Evolutionary conservation across 2,113 vertebrate genomes (phyloP).

Genomic region (Mormyrus lacerda): DNA sequence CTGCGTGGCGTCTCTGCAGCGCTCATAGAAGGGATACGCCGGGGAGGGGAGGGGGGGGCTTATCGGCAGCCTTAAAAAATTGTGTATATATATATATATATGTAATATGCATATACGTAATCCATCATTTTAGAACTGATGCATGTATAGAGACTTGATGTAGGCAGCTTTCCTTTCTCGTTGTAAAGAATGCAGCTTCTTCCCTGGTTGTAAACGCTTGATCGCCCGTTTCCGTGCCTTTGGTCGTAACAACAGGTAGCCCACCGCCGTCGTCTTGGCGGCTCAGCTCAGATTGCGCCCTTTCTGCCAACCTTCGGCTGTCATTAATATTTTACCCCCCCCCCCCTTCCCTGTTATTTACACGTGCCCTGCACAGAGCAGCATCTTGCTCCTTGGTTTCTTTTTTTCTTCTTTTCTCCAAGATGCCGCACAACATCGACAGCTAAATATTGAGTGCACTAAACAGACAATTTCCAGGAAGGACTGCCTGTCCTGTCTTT

Average conservation of each 20-base stretch:
- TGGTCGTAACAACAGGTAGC: neutral
- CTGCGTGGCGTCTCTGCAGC: neutral
- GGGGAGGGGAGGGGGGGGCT: neutral
- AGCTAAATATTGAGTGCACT: neutral
- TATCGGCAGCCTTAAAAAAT: neutral
- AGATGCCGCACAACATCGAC: neutral
- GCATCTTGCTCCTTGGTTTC: neutral
- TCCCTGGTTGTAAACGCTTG: neutral
- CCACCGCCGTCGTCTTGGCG: neutral
- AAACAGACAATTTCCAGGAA: neutral
- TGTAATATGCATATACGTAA: no score
- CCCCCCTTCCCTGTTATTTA: constrained; percentile 14
- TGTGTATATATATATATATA: neutral
- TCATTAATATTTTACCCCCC: constrained; percentile 11
- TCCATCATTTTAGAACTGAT: neutral
- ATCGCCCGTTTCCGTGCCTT: neutral
- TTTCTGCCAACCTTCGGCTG: neutral
- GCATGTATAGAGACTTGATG: neutral
- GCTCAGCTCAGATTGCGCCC: neutral
- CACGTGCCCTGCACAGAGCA: constrained; percentile 12
- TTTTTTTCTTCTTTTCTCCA: neutral
- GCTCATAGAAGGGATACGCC: neutral
- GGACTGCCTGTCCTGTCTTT: neutral
- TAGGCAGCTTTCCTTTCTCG: neutral
- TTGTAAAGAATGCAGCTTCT: neutral